Base-by-base conservation (phyloP, 2,888 invertebrate genomes). In the Lymantria monacha region DNA sequence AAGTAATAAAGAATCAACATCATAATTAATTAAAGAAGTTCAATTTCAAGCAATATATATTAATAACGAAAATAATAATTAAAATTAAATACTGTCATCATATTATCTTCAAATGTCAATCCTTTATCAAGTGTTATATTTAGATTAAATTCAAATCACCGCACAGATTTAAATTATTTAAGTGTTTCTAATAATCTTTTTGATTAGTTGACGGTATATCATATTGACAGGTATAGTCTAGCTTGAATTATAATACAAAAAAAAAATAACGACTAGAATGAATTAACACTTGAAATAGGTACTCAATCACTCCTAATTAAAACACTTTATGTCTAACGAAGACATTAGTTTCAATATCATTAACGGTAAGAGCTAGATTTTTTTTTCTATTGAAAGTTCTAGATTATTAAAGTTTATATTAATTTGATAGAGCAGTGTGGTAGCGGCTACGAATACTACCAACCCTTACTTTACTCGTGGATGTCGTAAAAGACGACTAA, bases 291-390 rank as follows among this genome's bases (percentile, higher is more conserved):
- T 14, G 22, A 45, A n/a, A 3, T 14, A 22, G 14, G 13, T 13
- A 1, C 49, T 60, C 13, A 45, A 55, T 49, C 43, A 55, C 38
- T 15, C 30, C 33, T 9, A n/a, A 43, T 30, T 36, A 43, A n/a
- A 48, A 7, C 48, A 43, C 7, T 13, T 48, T 30, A 31, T 33
- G 33, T 33, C 10, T 33, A 33, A 51, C n/a, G 10, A 48, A 49
- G 36, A n/a, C 13, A 48, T 42, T 31, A 30, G 44, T 43, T 3
- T 42, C 40, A 12, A 0, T 31, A 14, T 44, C 15, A 54, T 46
- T 46, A 61, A 46, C 10, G 7, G 10, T 42, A 30, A 10, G 33
- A 33, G 22, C 33, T 33, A 33, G 33, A 7, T 7, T 10, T 33
- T 33, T 33, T 10, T 10, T 33, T 33, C 33, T 33, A 7, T 33